Evolutionary conservation across 1,140 invertebrate species (phyloP).

Genomic region (Papilio machaon): DNA sequence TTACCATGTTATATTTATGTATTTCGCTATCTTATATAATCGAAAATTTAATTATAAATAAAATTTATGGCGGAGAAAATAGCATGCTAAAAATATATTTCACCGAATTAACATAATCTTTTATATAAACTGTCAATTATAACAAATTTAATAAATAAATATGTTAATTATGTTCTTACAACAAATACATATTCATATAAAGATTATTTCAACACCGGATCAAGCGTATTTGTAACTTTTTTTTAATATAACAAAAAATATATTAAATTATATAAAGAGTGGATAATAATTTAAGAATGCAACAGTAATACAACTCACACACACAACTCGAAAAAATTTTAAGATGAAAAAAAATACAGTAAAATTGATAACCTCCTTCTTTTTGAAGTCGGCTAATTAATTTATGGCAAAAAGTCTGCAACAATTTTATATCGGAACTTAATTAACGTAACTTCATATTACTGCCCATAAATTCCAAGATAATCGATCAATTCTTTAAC

Average conservation of each 20-base stretch:
- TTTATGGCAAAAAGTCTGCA: background rate
- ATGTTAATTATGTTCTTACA: slow-evolving; percentile 36
- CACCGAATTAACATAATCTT: background rate
- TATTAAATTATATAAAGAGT: background rate
- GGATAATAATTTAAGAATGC: background rate
- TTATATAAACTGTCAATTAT: slow-evolving; percentile 7
- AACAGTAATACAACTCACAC: too few relatives aligned
- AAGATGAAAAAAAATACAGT: background rate
- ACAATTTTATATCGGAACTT: background rate
- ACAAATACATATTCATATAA: background rate
- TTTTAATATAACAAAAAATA: background rate
- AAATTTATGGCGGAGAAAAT: too few relatives aligned
- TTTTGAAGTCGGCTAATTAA: background rate
- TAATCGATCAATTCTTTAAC: slow-evolving; percentile 13
- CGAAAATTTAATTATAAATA: too few relatives aligned
- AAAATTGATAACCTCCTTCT: background rate
- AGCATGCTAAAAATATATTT: too few relatives aligned
- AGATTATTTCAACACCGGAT: background rate
- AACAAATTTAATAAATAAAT: slow-evolving; percentile 23
- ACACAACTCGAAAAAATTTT: background rate
- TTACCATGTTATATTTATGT: too few relatives aligned
- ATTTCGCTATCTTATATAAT: too few relatives aligned
- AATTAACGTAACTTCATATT: background rate
- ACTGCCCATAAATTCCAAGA: background rate
- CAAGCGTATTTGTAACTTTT: background rate